Percentiles rank a stretch among this genome's conserved stretches.
Evolutionary conservation across 2,888 invertebrate species (phyloP).

Genomic region (Plutella xylostella): DNA sequence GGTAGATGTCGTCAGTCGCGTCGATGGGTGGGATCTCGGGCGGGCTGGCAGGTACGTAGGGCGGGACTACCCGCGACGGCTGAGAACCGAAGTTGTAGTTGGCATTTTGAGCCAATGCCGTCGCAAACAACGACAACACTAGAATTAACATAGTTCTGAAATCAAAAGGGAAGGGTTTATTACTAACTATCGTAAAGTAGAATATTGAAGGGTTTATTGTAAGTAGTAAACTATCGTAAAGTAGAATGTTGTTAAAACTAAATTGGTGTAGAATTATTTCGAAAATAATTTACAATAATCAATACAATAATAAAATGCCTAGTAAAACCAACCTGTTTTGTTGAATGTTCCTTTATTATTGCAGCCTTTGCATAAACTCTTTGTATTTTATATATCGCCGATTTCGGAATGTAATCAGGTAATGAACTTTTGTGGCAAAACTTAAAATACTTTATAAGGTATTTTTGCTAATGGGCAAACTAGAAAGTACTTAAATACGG

Average conservation of each 20-base stretch:
- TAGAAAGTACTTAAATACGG: too few species aligned
- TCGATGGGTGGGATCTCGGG: constrained; percentile 4
- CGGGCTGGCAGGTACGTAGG: not conserved
- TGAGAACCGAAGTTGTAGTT: constrained; percentile 12
- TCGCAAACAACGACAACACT: constrained; percentile 19
- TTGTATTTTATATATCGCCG: not conserved
- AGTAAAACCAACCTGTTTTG: not conserved
- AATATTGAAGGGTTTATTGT: too few species aligned
- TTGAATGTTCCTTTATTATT: not conserved
- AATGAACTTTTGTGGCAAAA: not conserved
- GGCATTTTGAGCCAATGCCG: constrained; percentile 20
- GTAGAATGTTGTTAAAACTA: too few species aligned
- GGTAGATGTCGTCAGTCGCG: constrained; percentile 6
- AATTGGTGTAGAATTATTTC: too few species aligned
- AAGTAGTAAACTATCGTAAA: too few species aligned
- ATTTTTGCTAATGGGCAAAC: too few species aligned
- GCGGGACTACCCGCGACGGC: not conserved
- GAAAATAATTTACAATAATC: too few species aligned
- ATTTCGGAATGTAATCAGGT: not conserved
- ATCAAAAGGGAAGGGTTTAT: too few species aligned
- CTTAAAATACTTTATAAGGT: too few species aligned
- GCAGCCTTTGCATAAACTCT: not conserved
- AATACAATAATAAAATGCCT: too few species aligned
- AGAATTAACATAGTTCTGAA: constrained; percentile 27
- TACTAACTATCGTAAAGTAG: too few species aligned